Evolutionary conservation across 2,113 vertebrate genomes (phyloP).

Genomic region (Riparia riparia): DNA sequence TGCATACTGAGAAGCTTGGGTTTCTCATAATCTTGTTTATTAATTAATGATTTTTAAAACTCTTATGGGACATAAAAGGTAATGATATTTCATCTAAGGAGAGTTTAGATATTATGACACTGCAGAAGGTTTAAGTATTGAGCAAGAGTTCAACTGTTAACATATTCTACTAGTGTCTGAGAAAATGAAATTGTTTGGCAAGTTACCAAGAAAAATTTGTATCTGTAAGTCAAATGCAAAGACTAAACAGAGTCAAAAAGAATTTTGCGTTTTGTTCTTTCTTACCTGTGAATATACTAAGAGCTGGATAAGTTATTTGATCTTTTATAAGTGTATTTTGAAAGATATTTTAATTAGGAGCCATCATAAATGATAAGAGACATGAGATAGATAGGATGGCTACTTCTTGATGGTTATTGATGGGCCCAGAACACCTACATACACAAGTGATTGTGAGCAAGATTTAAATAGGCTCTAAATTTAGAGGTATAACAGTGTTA

Average conservation of each 20-base stretch:
- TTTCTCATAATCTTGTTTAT: constrained; percentile 6
- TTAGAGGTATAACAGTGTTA: not conserved
- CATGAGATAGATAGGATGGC: not conserved
- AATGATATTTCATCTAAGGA: not conserved
- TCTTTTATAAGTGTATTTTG: not conserved
- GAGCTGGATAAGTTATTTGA: not conserved
- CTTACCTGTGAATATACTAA: not conserved
- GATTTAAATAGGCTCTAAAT: not conserved
- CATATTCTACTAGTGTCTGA: not conserved
- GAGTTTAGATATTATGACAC: not conserved
- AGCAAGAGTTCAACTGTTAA: not conserved
- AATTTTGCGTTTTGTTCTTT: not conserved
- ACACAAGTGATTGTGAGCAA: not conserved
- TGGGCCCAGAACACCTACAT: not conserved
- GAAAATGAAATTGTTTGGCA: not conserved
- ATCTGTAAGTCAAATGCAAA: not conserved
- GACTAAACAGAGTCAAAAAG: not conserved
- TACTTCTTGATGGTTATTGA: not conserved
- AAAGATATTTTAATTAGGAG: not conserved
- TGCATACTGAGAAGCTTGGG: not conserved
- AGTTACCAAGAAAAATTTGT: not conserved
- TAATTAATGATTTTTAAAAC: constrained; percentile 18
- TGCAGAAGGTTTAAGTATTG: constrained; percentile 3
- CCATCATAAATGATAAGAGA: not conserved
- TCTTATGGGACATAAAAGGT: not conserved